Base-by-base conservation (phyloP, 2,113 vertebrate genomes). In the Aspidoscelis tigris region DNA sequence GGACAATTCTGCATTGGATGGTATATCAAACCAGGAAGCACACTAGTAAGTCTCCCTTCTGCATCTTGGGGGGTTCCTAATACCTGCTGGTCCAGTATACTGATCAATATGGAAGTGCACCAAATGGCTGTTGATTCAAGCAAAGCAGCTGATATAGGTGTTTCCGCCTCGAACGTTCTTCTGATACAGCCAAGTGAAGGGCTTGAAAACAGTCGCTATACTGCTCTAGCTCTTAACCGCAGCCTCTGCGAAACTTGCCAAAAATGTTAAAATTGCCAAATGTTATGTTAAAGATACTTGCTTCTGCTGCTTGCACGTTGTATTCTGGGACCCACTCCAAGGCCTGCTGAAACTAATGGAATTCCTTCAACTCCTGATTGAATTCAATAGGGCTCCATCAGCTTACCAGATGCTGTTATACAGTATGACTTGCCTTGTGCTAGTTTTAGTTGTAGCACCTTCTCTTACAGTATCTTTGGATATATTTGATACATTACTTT, bases 401-500 rank as follows among this genome's bases (percentile, higher is more conserved):
- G 69, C 69, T 74, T 47, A 87, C 70, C 55, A 80, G 81, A 80
- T 84, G 69, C 69, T 74, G 58, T 66, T 74, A 66, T 83, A 79
- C 44, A 70, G 47, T 79, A 79, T 16, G 50, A 75, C 69, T 83
- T 65, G 69, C 18, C 7, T 74, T 53, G 69, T 6, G 3, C 11
- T 78, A 12, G 4, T 47, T 53, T 53, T 68, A 14, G 70, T 83
- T 58, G 24, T 43, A 66, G 76, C 58, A 74, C 64, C 81, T 74
- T 41, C 43, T 61, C 39, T 47, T n/a, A 8, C 5, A 4, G 77
- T 80, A 79, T 80, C 83, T 85, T 85, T 80, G 70, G 77, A 80
- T 65, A 10, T 39, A 53, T 21, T 72, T 69, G 44, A 64, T 74
- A 41, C 83, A 74, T 85, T 24, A 26, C 69, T 66, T 74, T 85